Conservation (phyloP, 2,113 vertebrate genomes). For the Maccullochella peelii region DNA sequence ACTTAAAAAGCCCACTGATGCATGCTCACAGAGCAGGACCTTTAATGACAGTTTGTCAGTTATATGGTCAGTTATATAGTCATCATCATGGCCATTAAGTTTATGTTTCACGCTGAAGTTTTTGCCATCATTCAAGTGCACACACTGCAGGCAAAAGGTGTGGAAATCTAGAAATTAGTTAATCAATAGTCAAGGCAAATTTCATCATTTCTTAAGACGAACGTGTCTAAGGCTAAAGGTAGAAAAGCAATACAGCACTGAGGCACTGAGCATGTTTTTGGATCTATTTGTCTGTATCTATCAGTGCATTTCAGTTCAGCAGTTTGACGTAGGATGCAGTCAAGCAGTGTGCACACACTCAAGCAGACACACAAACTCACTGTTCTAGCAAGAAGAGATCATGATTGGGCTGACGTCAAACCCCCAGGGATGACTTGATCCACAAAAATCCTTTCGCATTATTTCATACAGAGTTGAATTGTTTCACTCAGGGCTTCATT, state of each 20-base stretch:
- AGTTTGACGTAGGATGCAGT: conserved; percentile 19
- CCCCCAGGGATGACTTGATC: conserved; percentile 12
- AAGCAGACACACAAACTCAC: conserved; percentile 7
- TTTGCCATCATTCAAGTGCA: neutral
- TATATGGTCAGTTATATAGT: no score
- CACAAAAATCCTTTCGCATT: conserved; percentile 20
- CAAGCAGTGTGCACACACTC: conserved; percentile 1
- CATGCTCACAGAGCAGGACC: neutral
- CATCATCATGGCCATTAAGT: neutral
- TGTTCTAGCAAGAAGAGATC: neutral
- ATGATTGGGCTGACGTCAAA: conserved; percentile 34
- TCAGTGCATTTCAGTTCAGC: conserved; percentile 4
- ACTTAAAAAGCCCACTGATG: neutral
- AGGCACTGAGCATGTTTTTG: neutral
- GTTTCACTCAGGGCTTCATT: neutral
- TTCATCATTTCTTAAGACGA: neutral
- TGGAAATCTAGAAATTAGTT: neutral
- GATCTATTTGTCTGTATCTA: neutral
- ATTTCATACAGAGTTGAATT: conserved; percentile 23
- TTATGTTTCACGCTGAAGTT: neutral
- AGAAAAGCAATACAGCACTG: neutral
- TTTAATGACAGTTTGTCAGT: neutral
- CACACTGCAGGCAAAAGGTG: neutral
- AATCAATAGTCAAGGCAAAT: neutral
- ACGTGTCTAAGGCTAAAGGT: neutral